Conservation (phyloP, 2,888 invertebrate genomes). For the Balanococcus diminutus region DNA sequence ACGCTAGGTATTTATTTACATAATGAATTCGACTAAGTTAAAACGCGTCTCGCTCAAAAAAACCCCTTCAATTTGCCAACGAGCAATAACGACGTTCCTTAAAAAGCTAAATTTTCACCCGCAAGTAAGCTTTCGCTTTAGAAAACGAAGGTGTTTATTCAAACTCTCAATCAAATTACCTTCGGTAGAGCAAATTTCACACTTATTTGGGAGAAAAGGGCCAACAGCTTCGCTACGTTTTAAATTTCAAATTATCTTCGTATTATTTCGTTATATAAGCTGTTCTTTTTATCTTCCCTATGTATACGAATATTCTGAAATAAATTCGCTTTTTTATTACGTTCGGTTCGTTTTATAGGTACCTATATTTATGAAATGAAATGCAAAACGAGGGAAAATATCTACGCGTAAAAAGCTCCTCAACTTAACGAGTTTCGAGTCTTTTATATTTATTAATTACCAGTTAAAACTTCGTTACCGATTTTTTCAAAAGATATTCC, state of each 20-base stretch:
- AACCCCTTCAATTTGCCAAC: not conserved
- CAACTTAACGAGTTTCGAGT: not conserved
- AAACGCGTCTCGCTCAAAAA: not conserved
- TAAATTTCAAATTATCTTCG: slow-evolving; percentile 30
- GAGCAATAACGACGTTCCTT: slow-evolving; percentile 8
- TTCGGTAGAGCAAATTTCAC: not conserved
- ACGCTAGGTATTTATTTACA: slow-evolving; percentile 30
- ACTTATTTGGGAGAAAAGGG: not conserved
- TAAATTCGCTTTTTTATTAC: not conserved
- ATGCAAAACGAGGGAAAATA: no score
- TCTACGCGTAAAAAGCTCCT: not conserved
- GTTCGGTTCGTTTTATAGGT: not conserved
- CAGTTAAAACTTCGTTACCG: not conserved
- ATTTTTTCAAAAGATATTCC: not conserved
- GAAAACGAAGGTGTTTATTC: not conserved
- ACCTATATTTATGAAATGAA: not conserved
- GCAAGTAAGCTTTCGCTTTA: not conserved
- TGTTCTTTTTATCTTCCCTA: slow-evolving; percentile 4
- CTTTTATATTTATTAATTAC: not conserved
- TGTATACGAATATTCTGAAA: not conserved
- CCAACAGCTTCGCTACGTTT: not conserved
- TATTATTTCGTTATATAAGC: not conserved
- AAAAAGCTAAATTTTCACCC: not conserved
- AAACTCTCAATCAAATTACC: not conserved
- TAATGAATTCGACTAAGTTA: not conserved